Evolutionary conservation across 2,113 vertebrate species (phyloP).

Genomic region (Mastomys natalensis): DNA sequence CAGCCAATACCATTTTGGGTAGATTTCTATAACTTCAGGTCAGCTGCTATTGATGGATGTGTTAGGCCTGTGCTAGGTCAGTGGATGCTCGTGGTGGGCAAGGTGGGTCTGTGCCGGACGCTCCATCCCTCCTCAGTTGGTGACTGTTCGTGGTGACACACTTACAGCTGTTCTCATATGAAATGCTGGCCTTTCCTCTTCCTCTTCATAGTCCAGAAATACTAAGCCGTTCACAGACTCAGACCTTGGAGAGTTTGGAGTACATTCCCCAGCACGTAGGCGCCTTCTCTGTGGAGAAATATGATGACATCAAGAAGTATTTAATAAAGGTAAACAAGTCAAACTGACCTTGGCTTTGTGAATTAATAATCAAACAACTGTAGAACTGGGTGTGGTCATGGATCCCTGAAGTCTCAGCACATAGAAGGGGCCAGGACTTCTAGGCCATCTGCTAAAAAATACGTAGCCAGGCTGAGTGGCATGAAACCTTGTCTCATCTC

Average conservation of each 20-base stretch:
- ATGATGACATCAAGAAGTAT: slow-evolving; percentile 93
- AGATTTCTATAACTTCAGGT: neutral
- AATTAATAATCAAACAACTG: neutral
- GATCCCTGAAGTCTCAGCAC: neutral
- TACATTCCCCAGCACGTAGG: slow-evolving; percentile 94
- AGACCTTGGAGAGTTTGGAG: slow-evolving; percentile 95
- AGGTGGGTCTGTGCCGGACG: neutral
- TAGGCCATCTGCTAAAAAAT: neutral
- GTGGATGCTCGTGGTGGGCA: neutral
- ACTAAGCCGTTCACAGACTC: slow-evolving; percentile 93
- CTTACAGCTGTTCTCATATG: neutral
- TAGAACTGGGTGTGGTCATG: neutral
- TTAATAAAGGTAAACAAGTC: slow-evolving; percentile 92
- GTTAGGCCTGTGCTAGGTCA: neutral
- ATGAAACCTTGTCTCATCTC: neutral
- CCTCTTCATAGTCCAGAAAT: slow-evolving; percentile 87
- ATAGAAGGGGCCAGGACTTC: neutral
- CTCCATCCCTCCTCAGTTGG: neutral
- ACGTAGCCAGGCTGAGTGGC: neutral
- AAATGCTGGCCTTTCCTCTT: slow-evolving; percentile 65
- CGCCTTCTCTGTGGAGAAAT: slow-evolving; percentile 93
- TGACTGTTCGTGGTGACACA: neutral
- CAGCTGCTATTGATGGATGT: neutral
- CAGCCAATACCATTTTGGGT: neutral
- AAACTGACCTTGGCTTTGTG: neutral